Evolutionary conservation across 2,888 invertebrate genomes (phyloP).

Genomic region (Callimorpha dominula): DNA sequence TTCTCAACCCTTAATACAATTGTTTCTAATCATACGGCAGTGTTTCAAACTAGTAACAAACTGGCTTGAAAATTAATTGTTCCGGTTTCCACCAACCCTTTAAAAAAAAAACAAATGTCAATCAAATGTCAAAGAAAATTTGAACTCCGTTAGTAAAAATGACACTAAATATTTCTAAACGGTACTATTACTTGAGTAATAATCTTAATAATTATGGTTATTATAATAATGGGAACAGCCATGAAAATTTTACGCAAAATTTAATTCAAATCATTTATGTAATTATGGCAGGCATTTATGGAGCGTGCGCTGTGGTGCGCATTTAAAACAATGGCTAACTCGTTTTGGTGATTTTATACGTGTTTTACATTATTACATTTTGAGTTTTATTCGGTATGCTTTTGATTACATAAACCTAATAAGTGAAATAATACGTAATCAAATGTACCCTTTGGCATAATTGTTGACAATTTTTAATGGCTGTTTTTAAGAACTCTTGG

Average conservation of each 20-base stretch:
- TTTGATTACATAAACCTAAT: neutral
- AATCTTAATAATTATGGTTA: constrained; percentile 18
- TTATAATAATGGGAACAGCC: constrained; percentile 5
- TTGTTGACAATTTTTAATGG: too few relatives aligned
- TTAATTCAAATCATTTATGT: constrained; percentile 22
- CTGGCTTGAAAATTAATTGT: neutral
- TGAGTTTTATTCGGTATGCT: constrained; percentile 14
- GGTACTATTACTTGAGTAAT: constrained; percentile 24
- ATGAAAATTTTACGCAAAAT: constrained; percentile 14
- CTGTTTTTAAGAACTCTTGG: too few relatives aligned
- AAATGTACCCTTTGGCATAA: neutral
- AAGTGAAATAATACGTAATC: neutral
- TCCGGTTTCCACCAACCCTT: constrained; percentile 7
- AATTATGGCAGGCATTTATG: constrained; percentile 10
- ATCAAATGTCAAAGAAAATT: constrained; percentile 17
- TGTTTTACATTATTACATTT: constrained; percentile 1
- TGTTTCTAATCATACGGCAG: neutral
- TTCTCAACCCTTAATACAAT: too few relatives aligned
- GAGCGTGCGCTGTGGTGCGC: neutral
- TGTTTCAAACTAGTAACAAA: neutral
- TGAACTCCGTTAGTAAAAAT: neutral
- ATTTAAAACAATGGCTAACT: constrained; percentile 30
- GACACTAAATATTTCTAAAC: constrained; percentile 6
- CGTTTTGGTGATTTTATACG: constrained; percentile 16
- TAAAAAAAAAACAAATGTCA: constrained; percentile 15